Conservation (phyloP, 2,113 vertebrate genomes). For the Cairina moschata region DNA sequence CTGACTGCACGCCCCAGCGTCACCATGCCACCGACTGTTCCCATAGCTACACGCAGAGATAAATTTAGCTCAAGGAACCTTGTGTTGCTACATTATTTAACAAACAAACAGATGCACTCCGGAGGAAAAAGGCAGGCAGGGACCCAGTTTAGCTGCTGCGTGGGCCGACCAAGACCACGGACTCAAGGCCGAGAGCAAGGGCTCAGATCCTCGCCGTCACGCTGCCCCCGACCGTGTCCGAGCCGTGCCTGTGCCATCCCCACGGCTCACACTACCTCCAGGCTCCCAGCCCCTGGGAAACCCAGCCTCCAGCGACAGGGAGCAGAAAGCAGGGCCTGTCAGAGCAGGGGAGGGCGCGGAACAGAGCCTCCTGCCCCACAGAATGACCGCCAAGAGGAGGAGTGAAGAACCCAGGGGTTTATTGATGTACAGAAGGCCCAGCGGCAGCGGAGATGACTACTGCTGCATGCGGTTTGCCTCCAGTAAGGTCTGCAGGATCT, state of each 20-base stretch:
- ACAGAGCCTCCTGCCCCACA: neutral
- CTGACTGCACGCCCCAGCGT: neutral
- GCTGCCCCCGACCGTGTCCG: fast-evolving
- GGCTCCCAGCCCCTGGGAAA: neutral
- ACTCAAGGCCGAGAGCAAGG: neutral
- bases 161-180: neutral
- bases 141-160: slow-evolving; percentile 21
- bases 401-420: neutral
- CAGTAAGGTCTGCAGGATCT: slow-evolving; percentile 84
- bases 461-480: slow-evolving; percentile 76
- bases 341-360: neutral
- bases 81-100: slow-evolving; percentile 51
- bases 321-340: neutral
- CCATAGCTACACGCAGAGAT: slow-evolving; percentile 14
- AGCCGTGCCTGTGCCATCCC: neutral
- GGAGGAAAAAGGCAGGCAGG: neutral
- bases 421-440: slow-evolving; percentile 8
- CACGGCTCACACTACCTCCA: neutral
- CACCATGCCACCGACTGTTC: neutral
- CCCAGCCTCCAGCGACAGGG: neutral
- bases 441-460: neutral
- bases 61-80: slow-evolving; percentile 37
- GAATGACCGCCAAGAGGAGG: neutral
- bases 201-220: neutral
- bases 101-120: neutral